phyloP scores from a whole-genome alignment of 2,797 vertebrate species.

The Sebastes matsubarae region DNA sequence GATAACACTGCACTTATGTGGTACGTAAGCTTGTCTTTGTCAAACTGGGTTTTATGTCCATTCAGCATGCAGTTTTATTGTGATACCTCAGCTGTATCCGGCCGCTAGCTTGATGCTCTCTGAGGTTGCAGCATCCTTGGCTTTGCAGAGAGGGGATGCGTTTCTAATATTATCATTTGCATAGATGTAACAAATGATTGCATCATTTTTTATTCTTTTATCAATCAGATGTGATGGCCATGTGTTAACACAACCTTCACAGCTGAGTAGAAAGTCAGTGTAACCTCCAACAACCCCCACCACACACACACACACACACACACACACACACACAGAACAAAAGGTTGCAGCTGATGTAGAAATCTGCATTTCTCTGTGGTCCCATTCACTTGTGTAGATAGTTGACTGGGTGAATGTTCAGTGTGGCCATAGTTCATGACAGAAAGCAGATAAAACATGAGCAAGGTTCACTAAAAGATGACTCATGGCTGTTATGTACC shows the following conservation, averaged over 20 bases:
- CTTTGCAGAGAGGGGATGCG: not conserved
- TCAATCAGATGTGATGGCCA: not conserved
- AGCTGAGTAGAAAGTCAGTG: not conserved
- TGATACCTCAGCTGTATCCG: slow-evolving; percentile 48
- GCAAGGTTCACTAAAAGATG: slow-evolving; percentile 22
- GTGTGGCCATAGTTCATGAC: slow-evolving; percentile 32
- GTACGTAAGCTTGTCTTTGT: slow-evolving; percentile 58
- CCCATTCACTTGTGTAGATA: not conserved
- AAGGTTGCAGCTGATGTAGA: slow-evolving; percentile 41
- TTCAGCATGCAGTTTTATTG: no score
- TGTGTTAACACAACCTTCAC: not conserved
- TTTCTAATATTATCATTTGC: not conserved
- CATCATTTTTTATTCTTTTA: no score
- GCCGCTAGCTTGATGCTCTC: slow-evolving; percentile 47
- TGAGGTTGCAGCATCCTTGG: slow-evolving; percentile 57
- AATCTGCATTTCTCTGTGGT: not conserved
- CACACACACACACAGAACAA: slow-evolving; percentile 5
- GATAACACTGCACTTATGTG: slow-evolving; percentile 21
- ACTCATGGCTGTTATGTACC: not conserved
- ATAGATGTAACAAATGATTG: not conserved
- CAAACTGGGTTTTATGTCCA: fast-evolving
- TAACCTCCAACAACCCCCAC: not conserved
- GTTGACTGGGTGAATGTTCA: slow-evolving; percentile 12
- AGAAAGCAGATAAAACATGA: slow-evolving; percentile 20
- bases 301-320: no score